Conservation (phyloP, 2,888 invertebrate species). For the Agrotis puta region DNA sequence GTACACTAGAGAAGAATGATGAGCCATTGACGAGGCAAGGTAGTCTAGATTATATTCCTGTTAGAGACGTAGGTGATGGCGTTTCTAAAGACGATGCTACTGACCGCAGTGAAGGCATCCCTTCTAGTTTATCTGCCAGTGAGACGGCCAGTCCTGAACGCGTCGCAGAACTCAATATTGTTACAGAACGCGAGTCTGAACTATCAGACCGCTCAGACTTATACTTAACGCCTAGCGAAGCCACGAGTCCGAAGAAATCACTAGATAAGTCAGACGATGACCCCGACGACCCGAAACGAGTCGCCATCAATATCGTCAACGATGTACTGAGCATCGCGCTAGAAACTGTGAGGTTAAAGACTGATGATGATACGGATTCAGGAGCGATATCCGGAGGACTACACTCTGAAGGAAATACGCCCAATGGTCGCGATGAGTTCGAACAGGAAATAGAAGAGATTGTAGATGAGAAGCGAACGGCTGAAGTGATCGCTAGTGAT, state of each 20-base stretch:
- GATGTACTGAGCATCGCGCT: conserved; percentile 87
- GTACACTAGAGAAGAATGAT: conserved; percentile 81
- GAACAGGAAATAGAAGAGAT: conserved; percentile 86
- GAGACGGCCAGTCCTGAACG: conserved; percentile 88
- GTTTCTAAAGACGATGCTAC: conserved; percentile 85
- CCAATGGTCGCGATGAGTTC: conserved; percentile 86
- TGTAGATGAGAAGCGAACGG: conserved; percentile 78
- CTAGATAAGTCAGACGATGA: conserved; percentile 84
- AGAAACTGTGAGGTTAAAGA: conserved; percentile 85
- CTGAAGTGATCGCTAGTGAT: conserved; percentile 82
- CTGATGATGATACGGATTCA: conserved; percentile 87
- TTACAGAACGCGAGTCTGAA: conserved; percentile 91
- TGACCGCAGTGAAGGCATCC: conserved; percentile 88
- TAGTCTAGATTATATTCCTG: conserved; percentile 88
- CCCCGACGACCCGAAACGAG: conserved; percentile 80
- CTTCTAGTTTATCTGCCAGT: conserved; percentile 87
- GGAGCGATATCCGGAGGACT: conserved; percentile 87
- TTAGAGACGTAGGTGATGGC: conserved; percentile 86
- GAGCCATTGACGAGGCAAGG: conserved; percentile 84
- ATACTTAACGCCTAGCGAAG: conserved; percentile 93
- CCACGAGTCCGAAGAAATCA: conserved; percentile 87
- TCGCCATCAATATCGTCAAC: conserved; percentile 87
- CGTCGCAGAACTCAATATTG: conserved; percentile 81
- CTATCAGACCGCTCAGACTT: conserved; percentile 93
- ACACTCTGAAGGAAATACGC: conserved; percentile 87